Base-by-base conservation (phyloP, 2,888 invertebrate species). In the Amiota communis region DNA sequence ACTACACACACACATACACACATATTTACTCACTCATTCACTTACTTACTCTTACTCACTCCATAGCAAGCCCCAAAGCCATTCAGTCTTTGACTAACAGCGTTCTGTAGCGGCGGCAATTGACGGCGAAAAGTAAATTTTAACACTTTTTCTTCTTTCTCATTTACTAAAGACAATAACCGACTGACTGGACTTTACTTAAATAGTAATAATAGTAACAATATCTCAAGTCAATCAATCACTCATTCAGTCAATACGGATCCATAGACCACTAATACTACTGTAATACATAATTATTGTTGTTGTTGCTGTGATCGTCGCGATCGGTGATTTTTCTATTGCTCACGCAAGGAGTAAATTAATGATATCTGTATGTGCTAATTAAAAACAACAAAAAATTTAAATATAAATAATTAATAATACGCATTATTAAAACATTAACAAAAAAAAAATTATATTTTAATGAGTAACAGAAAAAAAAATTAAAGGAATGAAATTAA, bases 1-100 rank as follows among this genome's bases (percentile, higher is more conserved):
- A 59, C 20, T 15, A 53, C 13, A 59, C 63, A 23, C 3, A 23
- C n/a, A 23, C 23, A 23, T 3, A 63, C 23, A 36, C 53, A n/a
- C 53, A 53, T 3, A 53, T n/a, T 53, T n/a, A 53, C n/a, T 53
- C 3, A 53, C 13, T 53, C 61, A 11, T 20, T 20, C 20, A 36
- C 12, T 23, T 61, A 13, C 12, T 61, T 36, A 23, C 23, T 36
- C 36, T 61, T 61, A 61, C 63, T 17, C 23, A 36, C 46, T 63
- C 23, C 63, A 63, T 63, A 36, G 20, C 36, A 36, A 46, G 12
- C 23, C 13, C 12, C 13, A 53, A 3, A n/a, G 67, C 71, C 67
- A 78, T 77, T 79, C 83, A 84, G 83, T 83, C 85, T 83, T 83
- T 83, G 83, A 83, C 82, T 84, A 77, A 81, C 80, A 83, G 79